Conservation (phyloP, 1,140 invertebrate species). For the Saccostrea echinata region DNA sequence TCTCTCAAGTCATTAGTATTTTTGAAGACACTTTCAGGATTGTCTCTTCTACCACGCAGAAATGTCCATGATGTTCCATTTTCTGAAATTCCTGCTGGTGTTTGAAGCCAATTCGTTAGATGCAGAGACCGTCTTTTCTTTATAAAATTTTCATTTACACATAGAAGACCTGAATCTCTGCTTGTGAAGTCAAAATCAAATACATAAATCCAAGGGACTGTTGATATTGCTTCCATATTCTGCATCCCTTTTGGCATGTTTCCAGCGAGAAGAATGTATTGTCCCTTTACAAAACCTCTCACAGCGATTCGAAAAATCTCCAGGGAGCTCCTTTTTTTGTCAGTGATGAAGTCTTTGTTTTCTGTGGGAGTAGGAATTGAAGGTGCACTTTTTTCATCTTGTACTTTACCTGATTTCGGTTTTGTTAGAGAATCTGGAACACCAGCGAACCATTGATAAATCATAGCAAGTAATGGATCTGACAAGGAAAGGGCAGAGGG, state of each 20-base stretch:
- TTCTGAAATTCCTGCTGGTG: conserved; percentile 55
- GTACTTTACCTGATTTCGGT: not conserved
- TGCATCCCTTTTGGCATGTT: conserved; percentile 12
- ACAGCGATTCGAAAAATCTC: not conserved
- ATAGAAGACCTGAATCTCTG: conserved; percentile 57
- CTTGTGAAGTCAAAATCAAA: conserved; percentile 65
- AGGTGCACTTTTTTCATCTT: not conserved
- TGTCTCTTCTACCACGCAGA: conserved; percentile 61
- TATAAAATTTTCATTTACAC: conserved; percentile 55
- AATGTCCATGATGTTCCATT: conserved; percentile 66
- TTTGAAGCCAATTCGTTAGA: conserved; percentile 60
- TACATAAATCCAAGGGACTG: conserved; percentile 64
- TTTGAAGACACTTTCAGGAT: conserved; percentile 54
- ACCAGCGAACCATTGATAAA: conserved; percentile 40
- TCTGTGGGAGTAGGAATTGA: not conserved
- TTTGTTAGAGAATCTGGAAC: not conserved
- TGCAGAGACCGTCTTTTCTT: conserved; percentile 54
- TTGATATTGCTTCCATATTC: conserved; percentile 54
- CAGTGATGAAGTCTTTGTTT: not conserved
- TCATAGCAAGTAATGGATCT: conserved; percentile 1
- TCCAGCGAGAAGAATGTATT: conserved; percentile 42
- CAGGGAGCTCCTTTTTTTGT: not conserved
- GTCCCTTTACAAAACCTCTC: not conserved
- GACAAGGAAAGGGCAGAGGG: not conserved
- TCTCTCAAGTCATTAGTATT: conserved; percentile 18